A percentile compares a stretch with the other conserved stretches of the same genome.
Evolutionary conservation across 2,113 vertebrate species (phyloP).

Genomic region (Oxyruncus cristatus): DNA sequence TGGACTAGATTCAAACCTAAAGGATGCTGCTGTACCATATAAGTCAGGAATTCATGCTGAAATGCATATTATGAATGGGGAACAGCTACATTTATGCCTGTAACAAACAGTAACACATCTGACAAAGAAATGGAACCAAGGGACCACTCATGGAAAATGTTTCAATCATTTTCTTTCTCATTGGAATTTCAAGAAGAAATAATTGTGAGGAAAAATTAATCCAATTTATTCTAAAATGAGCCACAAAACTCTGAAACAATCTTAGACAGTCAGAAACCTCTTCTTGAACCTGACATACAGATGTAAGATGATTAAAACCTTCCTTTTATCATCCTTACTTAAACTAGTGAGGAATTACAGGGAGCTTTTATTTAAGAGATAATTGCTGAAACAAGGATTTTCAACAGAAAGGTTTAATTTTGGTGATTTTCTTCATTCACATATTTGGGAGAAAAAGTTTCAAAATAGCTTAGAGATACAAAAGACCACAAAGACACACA

Average conservation of each 20-base stretch:
- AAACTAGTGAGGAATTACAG: not conserved
- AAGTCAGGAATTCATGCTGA: not conserved
- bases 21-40: not conserved
- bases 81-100: not conserved
- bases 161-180: not conserved
- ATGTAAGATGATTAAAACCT: not conserved
- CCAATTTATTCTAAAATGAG: not conserved
- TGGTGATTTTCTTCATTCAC: not conserved
- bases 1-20: not conserved
- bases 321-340: not conserved
- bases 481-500: rapidly evolving
- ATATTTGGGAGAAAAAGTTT: not conserved
- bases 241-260: not conserved
- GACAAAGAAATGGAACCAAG: not conserved
- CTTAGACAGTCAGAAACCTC: not conserved
- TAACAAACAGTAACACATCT: not conserved
- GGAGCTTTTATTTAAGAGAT: not conserved
- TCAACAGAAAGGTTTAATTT: not conserved
- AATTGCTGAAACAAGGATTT: not conserved
- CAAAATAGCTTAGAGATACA: not conserved
- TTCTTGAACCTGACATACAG: not conserved
- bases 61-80: not conserved
- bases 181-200: not conserved
- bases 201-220: not conserved
- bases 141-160: not conserved